These are phyloP conservation scores for Loris lydekkerianus DNA, from an alignment of 2,797 vertebrate genomes.

Conservation along the genomic window DNA sequence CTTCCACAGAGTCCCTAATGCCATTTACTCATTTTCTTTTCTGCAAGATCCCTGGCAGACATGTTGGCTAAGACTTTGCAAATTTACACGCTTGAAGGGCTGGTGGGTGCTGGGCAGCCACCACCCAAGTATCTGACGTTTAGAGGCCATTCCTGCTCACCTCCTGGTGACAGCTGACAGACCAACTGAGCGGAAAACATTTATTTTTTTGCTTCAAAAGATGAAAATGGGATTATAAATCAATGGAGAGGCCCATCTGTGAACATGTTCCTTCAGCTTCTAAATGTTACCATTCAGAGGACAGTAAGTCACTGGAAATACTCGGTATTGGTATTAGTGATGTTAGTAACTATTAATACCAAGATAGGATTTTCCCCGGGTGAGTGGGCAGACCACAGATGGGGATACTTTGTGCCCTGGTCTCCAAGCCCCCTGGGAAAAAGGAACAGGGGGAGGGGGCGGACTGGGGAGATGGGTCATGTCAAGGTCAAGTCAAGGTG, in stretches of 20 bases:
- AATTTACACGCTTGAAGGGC: background rate
- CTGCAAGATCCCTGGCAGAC: background rate
- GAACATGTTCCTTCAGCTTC: background rate
- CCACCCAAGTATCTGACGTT: background rate
- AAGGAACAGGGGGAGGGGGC: background rate
- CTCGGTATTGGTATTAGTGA: background rate
- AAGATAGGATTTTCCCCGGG: background rate
- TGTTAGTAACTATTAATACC: background rate
- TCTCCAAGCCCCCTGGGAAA: background rate
- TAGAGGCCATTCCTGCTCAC: background rate
- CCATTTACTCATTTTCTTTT: background rate
- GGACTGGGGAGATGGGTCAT: background rate
- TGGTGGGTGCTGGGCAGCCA: background rate
- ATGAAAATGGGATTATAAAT: background rate
- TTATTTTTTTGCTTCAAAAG: background rate
- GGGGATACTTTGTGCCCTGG: background rate
- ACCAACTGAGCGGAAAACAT: background rate
- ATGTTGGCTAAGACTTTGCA: background rate
- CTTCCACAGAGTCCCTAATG: background rate
- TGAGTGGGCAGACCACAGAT: background rate
- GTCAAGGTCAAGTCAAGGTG: background rate
- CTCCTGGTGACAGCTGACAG: conserved; percentile 31
- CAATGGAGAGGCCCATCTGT: background rate
- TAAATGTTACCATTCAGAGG: background rate
- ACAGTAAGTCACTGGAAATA: background rate